A percentile compares a stretch with the other conserved stretches of the same genome.
Evolutionary conservation across 2,888 invertebrate genomes (phyloP).

Genomic region (Stenolophus ochropezus): DNA sequence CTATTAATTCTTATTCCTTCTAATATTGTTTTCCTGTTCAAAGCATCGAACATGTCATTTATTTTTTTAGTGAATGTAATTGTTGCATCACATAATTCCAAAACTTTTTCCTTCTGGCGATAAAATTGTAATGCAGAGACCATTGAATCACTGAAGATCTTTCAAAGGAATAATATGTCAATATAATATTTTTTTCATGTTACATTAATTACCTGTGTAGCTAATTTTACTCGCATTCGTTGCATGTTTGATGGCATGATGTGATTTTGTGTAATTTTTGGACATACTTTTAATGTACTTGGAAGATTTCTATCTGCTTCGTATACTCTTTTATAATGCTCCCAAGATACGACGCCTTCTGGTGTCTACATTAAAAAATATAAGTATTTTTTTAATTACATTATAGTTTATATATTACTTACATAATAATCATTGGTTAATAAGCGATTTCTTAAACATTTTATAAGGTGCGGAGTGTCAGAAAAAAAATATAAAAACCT

Average conservation of each 20-base stretch:
- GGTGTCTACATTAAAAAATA: conserved; percentile 46
- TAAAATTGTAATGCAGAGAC: conserved; percentile 42
- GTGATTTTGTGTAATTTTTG: conserved; percentile 56
- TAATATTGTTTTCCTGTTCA: conserved; percentile 43
- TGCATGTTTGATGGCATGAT: conserved; percentile 50
- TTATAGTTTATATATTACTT: conserved; percentile 35
- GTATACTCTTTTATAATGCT: conserved; percentile 52
- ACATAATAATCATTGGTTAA: conserved; percentile 59
- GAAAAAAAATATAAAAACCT: conserved; percentile 63
- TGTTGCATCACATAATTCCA: conserved; percentile 30
- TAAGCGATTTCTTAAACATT: conserved; percentile 63
- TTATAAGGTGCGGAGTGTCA: conserved; percentile 63
- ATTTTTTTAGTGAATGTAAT: conserved; percentile 45
- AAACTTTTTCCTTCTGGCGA: not conserved
- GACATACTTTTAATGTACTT: conserved; percentile 56
- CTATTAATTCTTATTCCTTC: conserved; percentile 39
- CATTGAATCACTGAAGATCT: conserved; percentile 58
- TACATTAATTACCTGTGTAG: conserved; percentile 23
- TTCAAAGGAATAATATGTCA: not conserved
- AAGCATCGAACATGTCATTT: conserved; percentile 54
- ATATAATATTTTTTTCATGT: conserved; percentile 58
- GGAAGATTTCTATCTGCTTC: conserved; percentile 50
- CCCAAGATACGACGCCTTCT: conserved; percentile 49
- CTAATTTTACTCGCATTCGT: not conserved
- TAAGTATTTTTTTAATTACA: conserved; percentile 25